These are phyloP conservation scores for Pluvialis apricaria DNA, from an alignment of 2,113 vertebrate genomes.

Conservation along the genomic window DNA sequence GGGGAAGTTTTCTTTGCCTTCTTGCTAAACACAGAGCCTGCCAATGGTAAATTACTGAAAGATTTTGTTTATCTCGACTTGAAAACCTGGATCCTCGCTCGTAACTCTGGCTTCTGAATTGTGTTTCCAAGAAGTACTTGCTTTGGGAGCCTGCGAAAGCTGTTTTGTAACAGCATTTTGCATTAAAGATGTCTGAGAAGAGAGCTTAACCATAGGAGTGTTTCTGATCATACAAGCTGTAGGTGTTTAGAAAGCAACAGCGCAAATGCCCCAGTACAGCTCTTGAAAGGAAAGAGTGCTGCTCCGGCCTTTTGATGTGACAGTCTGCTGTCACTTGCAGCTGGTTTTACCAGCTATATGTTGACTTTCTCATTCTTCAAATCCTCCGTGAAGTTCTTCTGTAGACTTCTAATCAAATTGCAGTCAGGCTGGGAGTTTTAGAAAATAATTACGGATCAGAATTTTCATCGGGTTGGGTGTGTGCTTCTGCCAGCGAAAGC, in stretches of 20 bases:
- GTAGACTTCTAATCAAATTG: not conserved
- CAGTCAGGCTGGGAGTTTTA: not conserved
- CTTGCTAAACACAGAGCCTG: slow-evolving; percentile 19
- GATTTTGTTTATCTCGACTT: slow-evolving; percentile 10
- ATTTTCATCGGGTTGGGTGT: not conserved
- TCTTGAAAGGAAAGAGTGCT: not conserved
- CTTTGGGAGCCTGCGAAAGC: slow-evolving; percentile 14
- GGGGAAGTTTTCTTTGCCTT: not conserved
- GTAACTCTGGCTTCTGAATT: not conserved
- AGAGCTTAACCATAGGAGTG: not conserved
- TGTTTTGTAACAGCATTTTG: slow-evolving; percentile 39
- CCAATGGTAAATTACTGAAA: slow-evolving; percentile 10
- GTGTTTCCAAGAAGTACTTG: slow-evolving; percentile 13
- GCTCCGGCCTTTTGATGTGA: not conserved
- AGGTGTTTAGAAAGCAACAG: slow-evolving; percentile 1
- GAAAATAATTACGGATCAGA: not conserved
- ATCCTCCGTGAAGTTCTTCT: not conserved
- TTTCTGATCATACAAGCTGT: not conserved
- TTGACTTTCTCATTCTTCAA: not conserved
- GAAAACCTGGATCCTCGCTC: not conserved
- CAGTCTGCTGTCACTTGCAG: not conserved
- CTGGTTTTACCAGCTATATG: not conserved
- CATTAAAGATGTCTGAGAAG: not conserved
- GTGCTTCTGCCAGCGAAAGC: not conserved
- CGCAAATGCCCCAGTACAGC: not conserved